These are phyloP conservation scores for Zaprionus nigranus DNA, from an alignment of 1,140 invertebrate genomes.

Conservation along the genomic window DNA sequence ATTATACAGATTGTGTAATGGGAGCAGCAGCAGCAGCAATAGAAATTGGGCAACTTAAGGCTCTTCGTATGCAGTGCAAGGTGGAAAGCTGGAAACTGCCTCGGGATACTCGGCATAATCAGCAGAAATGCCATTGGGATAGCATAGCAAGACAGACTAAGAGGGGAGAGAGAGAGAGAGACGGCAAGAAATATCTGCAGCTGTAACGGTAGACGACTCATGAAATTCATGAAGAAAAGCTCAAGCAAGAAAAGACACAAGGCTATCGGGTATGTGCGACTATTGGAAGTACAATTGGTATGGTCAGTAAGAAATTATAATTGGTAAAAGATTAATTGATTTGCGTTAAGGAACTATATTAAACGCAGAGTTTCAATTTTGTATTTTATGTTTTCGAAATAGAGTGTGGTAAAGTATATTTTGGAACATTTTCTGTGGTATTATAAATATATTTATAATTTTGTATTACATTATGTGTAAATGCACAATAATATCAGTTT, in stretches of 20 bases:
- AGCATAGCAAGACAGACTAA: background rate
- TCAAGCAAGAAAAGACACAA: conserved; percentile 23
- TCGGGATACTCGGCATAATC: conserved; percentile 65
- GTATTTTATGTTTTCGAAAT: too few species aligned
- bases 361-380: too few species aligned
- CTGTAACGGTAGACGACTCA: conserved; percentile 51
- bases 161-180: background rate
- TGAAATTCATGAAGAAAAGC: conserved; percentile 67
- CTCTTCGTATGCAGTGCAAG: conserved; percentile 22
- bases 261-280: background rate
- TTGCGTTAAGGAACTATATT: too few species aligned
- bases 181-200: background rate
- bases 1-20: conserved; percentile 67
- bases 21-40: conserved; percentile 18
- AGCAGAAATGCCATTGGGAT: conserved; percentile 46
- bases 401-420: too few species aligned
- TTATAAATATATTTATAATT: too few species aligned
- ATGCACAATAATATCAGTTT: too few species aligned
- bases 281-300: background rate
- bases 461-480: too few species aligned
- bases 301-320: background rate
- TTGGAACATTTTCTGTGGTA: too few species aligned
- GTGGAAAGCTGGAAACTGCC: conserved; percentile 31
- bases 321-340: background rate
- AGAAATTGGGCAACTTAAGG: conserved; percentile 19